These are phyloP conservation scores for Standfussiana lucernea DNA, from an alignment of 2,888 invertebrate species.

Conservation along the genomic window DNA sequence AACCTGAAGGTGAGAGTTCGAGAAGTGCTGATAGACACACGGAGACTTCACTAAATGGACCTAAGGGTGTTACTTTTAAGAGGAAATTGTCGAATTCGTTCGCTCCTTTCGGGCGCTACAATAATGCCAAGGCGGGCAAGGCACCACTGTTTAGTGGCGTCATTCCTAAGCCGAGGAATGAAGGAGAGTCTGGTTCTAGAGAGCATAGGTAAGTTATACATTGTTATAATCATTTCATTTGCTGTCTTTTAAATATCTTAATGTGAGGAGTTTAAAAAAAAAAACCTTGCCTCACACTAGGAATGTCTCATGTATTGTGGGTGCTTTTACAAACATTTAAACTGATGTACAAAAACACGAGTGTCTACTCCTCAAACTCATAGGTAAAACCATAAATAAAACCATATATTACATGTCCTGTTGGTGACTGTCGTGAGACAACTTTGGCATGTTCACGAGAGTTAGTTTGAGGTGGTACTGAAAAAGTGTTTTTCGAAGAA, in stretches of 20 bases:
- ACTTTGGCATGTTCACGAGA: neutral
- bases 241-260: neutral
- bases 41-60: conserved; percentile 85
- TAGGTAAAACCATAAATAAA: neutral
- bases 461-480: neutral
- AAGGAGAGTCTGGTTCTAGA: conserved; percentile 77
- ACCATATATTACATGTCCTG: neutral
- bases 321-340: neutral
- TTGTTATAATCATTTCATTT: no score
- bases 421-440: neutral
- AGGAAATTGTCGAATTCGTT: conserved; percentile 81
- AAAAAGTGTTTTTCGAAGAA: neutral
- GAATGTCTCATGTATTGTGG: neutral
- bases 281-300: neutral
- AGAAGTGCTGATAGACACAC: conserved; percentile 78
- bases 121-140: conserved; percentile 75
- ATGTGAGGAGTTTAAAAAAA: neutral
- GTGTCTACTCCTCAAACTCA: neutral
- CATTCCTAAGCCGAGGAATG: conserved; percentile 80
- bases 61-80: conserved; percentile 81
- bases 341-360: neutral
- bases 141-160: conserved; percentile 83
- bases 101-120: conserved; percentile 83
- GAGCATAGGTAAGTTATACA: conserved; percentile 80
- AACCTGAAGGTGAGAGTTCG: conserved; percentile 82